Conservation (phyloP, 2,888 invertebrate genomes). For the Sarcophaga carnaria region DNA sequence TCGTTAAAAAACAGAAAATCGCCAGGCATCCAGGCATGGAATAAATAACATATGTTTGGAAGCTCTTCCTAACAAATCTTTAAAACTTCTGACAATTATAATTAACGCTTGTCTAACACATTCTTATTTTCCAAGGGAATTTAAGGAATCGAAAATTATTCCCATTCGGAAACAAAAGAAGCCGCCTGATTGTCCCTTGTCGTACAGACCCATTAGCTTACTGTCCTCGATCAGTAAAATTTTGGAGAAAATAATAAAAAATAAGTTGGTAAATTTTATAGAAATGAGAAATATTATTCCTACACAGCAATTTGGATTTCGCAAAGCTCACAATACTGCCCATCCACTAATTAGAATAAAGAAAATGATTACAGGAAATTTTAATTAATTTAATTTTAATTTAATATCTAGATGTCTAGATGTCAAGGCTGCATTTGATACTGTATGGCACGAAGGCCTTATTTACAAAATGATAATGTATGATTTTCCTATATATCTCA, state of each 20-base stretch:
- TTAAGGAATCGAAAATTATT: not conserved
- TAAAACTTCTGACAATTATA: not conserved
- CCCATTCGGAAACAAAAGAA: constrained; percentile 8
- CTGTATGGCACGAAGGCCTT: not conserved
- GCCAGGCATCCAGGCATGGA: not conserved
- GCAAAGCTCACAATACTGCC: too few species aligned
- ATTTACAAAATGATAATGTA: not conserved
- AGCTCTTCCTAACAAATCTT: not conserved
- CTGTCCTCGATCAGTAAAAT: constrained; percentile 10
- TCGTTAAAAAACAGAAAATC: constrained; percentile 16
- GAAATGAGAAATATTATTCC: too few species aligned
- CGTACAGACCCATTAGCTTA: constrained; percentile 13
- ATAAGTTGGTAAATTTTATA: too few species aligned
- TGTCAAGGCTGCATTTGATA: too few species aligned
- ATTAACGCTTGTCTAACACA: not conserved
- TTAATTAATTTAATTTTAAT: too few species aligned
- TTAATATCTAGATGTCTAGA: too few species aligned
- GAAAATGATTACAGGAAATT: too few species aligned
- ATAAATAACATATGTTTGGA: constrained; percentile 10
- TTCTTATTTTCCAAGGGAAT: not conserved
- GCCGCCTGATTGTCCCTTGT: not conserved
- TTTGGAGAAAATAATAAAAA: constrained; percentile 15
- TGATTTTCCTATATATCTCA: not conserved
- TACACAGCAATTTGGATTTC: too few species aligned
- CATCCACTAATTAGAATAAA: too few species aligned